Conservation (phyloP, 2,113 vertebrate species). For the human region GRCh38 chr6:56666501-56667000, state of each 20-base stretch:
- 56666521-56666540: fast-evolving
- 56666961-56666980: background rate
- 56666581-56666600: conserved; percentile 21
- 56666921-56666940: background rate
- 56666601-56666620: background rate
- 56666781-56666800: too few species aligned
- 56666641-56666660: background rate
- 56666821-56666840: too few species aligned
- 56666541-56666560: background rate
- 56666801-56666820: too few species aligned
- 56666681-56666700: background rate
- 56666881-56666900: background rate
- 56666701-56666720: conserved; percentile 18
- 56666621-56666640: background rate
- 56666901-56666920: background rate
- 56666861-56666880: background rate
- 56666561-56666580: background rate
- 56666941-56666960: background rate
- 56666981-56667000: background rate
- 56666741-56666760: too few species aligned
- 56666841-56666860: too few species aligned
- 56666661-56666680: background rate
- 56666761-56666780: too few species aligned
- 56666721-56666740: background rate
- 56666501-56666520: background rate